phyloP scores from a whole-genome alignment of 2,888 invertebrate genomes.

The Zygaena filipendulae region DNA sequence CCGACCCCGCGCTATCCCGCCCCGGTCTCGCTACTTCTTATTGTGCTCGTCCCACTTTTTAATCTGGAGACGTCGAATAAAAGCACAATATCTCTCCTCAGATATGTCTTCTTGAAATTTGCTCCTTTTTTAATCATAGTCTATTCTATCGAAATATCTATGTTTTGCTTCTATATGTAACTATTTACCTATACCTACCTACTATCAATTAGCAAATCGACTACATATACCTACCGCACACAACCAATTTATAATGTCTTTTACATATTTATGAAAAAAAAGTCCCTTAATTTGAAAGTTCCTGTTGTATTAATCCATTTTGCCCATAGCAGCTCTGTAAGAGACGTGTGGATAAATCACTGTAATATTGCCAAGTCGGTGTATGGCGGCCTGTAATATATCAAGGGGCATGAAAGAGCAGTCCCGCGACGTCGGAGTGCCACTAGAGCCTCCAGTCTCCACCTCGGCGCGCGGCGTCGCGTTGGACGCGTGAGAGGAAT shows the following conservation, averaged over 20 bases:
- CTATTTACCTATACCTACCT: constrained; percentile 2
- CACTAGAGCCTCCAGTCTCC: constrained; percentile 21
- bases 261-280: too few species aligned
- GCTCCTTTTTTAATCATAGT: constrained; percentile 44
- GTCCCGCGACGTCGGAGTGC: constrained; percentile 23
- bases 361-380: constrained; percentile 46
- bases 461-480: constrained; percentile 22
- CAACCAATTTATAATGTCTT: too few species aligned
- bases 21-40: too few species aligned
- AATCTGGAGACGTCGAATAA: constrained; percentile 59
- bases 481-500: constrained; percentile 22
- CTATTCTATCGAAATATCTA: too few species aligned
- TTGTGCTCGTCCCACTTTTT: constrained; percentile 57
- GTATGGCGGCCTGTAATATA: constrained; percentile 40
- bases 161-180: constrained; percentile 20
- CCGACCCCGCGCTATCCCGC: too few species aligned
- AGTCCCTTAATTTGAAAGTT: too few species aligned
- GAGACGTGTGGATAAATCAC: constrained; percentile 43
- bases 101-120: constrained; percentile 44
- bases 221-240: too few species aligned
- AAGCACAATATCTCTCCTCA: constrained; percentile 44
- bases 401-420: constrained; percentile 41
- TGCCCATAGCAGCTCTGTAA: too few species aligned
- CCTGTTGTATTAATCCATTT: too few species aligned
- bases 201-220: constrained; percentile 5